Base-by-base conservation (phyloP, 2,113 vertebrate species). In the Leptobrachium leishanense region DNA sequence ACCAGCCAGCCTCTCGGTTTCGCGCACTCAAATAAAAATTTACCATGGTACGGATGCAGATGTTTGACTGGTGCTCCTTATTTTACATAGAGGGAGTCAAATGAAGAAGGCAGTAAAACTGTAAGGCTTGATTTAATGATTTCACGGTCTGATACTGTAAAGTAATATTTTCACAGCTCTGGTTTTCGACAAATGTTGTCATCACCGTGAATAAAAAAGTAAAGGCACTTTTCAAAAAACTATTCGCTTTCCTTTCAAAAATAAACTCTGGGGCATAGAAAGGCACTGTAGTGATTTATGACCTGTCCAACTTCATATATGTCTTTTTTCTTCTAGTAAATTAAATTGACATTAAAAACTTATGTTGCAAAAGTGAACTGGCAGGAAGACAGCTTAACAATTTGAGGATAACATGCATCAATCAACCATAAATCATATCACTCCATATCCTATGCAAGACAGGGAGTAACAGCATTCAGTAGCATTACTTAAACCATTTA, bases 371-470 rank as follows among this genome's bases (percentile, higher is more conserved):
- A 59, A 72, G 40, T 6, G 31, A 79, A 63, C 77, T 79, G 68
- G 77, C 68, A 79, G 67, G 59, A 79, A 65, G 77, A 72, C 77
- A 79, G 62, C 43, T 79, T 79, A 72, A 79, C 68, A 79, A 72
- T 66, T 44, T 79, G 68, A 72, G 31, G 40, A 66, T 79, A 72
- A 55, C 62, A 79, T 55, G 31, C 62, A 79, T 79, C 77, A 65
- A 79, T 72, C 77, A 79, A 65, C 44, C 40, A 43, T 66, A 79
- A 53, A 72, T 79, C 68, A 69, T 40, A 70, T 62, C 41, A 69
- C 43, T 20, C 68, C 62, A 68, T 62, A 70, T 69, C n/a, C 54
- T 46, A 39, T 62, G 44, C 42, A 62, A 39, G 57, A 40, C n/a
- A 9, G 44, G 43, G 6, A 77, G 59, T 67, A 31, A 69, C 54